Evolutionary conservation across 2,888 invertebrate genomes (phyloP).

Genomic region (Myopa testacea): DNA sequence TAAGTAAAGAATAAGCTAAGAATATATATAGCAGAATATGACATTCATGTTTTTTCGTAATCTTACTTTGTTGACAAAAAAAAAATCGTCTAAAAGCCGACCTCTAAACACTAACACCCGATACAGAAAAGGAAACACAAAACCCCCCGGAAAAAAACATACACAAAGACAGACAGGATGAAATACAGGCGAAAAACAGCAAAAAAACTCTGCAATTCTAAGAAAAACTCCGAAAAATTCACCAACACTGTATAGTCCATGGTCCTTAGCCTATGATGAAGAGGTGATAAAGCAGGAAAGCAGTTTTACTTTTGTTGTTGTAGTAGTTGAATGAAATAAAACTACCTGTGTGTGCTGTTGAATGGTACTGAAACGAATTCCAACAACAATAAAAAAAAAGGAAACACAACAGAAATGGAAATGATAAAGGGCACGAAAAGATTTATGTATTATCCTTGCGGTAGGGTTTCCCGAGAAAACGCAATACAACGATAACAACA

Average conservation of each 20-base stretch:
- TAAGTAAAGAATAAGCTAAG: too few relatives aligned
- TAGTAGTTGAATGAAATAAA: slow-evolving; percentile 36
- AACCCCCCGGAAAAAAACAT: not conserved
- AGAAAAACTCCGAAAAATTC: slow-evolving; percentile 46
- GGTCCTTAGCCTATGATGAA: slow-evolving; percentile 31
- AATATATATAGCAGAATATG: too few relatives aligned
- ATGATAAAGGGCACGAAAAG: slow-evolving; percentile 27
- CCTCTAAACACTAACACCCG: too few relatives aligned
- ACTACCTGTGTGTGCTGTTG: slow-evolving; percentile 40
- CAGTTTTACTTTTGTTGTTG: slow-evolving; percentile 16
- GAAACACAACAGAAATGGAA: not conserved
- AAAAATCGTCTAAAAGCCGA: too few relatives aligned
- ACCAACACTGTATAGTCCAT: slow-evolving; percentile 32
- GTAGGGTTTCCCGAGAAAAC: slow-evolving; percentile 45
- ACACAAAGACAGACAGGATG: not conserved
- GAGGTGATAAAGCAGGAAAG: slow-evolving; percentile 37
- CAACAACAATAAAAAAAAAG: slow-evolving; percentile 13
- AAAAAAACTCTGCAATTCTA: slow-evolving; percentile 38
- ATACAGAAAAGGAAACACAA: too few relatives aligned
- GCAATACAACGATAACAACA: not conserved
- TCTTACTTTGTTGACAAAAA: too few relatives aligned
- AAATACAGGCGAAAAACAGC: not conserved
- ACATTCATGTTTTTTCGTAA: too few relatives aligned
- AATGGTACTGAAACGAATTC: slow-evolving; percentile 42
- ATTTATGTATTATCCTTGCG: slow-evolving; percentile 45